Conservation (phyloP, 2,113 vertebrate species). For the Notarius lentiginosus region DNA sequence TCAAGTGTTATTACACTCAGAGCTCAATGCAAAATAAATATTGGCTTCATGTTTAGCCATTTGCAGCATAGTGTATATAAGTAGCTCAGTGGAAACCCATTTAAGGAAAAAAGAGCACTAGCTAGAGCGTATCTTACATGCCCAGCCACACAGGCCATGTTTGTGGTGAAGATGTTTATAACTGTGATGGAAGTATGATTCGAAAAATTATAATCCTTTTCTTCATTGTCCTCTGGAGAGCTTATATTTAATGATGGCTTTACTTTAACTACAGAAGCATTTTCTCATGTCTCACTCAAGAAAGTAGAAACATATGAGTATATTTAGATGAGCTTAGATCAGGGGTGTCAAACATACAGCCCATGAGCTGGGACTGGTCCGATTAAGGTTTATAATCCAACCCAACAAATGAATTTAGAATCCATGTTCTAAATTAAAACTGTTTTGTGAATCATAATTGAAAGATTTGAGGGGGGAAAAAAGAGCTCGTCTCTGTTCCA, state of each 20-base stretch:
- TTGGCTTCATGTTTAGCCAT: constrained; percentile 1
- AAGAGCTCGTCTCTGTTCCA: neutral
- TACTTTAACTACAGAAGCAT: neutral
- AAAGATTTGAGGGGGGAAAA: neutral
- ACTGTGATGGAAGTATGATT: constrained; percentile 26
- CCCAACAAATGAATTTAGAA: neutral
- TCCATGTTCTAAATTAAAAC: neutral
- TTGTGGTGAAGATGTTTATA: constrained; percentile 6
- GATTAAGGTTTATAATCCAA: neutral
- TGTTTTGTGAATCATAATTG: neutral
- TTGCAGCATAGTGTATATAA: constrained; percentile 7
- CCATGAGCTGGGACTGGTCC: neutral
- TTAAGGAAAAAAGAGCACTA: constrained; percentile 15
- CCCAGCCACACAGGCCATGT: neutral
- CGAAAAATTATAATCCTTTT: neutral
- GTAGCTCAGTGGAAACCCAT: constrained; percentile 1
- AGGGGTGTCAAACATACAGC: neutral
- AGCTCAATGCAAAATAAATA: constrained; percentile 21
- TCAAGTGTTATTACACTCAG: neutral
- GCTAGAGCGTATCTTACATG: neutral
- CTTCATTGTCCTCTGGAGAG: neutral
- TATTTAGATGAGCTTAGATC: neutral
- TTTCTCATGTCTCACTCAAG: neutral
- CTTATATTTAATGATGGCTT: neutral
- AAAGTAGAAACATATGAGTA: neutral